Conservation (phyloP, 1,140 invertebrate species). For the Nylanderia fulva region DNA sequence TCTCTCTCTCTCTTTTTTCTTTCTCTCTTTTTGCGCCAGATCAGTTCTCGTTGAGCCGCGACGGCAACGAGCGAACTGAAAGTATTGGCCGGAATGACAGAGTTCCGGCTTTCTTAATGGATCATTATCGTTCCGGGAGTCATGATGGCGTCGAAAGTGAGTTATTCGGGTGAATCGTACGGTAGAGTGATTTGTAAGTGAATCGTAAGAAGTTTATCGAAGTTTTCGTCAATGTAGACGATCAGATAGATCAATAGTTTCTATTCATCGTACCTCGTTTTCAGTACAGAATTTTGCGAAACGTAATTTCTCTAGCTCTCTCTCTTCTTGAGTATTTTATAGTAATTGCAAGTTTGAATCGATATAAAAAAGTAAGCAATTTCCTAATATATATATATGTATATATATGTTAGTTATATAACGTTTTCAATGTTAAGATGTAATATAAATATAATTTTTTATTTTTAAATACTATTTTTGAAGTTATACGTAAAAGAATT, state of each 20-base stretch:
- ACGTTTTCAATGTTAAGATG: neutral
- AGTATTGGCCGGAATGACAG: constrained; percentile 65
- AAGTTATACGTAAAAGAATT: neutral
- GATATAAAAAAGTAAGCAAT: neutral
- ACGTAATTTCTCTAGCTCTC: neutral
- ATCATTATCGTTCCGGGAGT: constrained; percentile 69
- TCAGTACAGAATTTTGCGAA: neutral
- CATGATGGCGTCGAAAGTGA: constrained; percentile 67
- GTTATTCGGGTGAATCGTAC: constrained; percentile 66
- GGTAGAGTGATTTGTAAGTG: constrained; percentile 63
- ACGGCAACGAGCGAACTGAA: constrained; percentile 23
- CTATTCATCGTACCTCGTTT: neutral
- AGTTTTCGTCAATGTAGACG: constrained; percentile 54
- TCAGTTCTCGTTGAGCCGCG: constrained; percentile 10
- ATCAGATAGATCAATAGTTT: neutral
- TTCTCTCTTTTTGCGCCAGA: constrained; percentile 6
- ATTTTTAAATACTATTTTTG: neutral
- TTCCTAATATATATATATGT: too few relatives aligned
- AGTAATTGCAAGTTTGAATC: neutral
- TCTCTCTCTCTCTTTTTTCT: constrained; percentile 2
- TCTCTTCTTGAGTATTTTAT: neutral
- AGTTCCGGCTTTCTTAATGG: constrained; percentile 72
- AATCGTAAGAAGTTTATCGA: constrained; percentile 67
- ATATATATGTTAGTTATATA: neutral
- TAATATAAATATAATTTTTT: neutral